Base-by-base conservation (phyloP, 2,888 invertebrate genomes). In the Dolomedes plantarius region DNA sequence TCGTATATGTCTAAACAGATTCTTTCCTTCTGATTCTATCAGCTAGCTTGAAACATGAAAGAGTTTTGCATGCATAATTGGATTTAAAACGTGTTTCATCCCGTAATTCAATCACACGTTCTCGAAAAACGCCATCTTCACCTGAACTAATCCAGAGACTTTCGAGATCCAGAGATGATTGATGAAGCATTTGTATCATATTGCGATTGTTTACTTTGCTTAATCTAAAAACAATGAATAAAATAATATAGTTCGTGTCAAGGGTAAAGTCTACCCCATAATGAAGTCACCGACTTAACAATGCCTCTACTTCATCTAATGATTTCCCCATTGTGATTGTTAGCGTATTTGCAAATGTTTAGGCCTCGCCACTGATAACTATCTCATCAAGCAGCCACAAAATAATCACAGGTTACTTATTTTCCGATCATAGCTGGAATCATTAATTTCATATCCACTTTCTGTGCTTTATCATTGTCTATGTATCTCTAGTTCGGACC, bases 121-220 rank as follows among this genome's bases (percentile, higher is more conserved):
- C 2, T 0, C 16, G 1, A 1, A 6, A 62, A 62, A 62, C 6
- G 62, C 13, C 28, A 62, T 5, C 16, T 50, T 50, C 16, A 7
- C 1, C n/a, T 0, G 0, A 6, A 50, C 6, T n/a, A n/a, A n/a
- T n/a, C n/a, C n/a, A n/a, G n/a, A 19, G 0, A 50, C 36, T 36
- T 9, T 9, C 5, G 36, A 7, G 36, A 36, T 65, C 6, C 16
- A 29, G 29, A 29, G 16, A 31, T n/a, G 65, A 28, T 65, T 65
- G 65, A 65, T 65, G 62, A 62, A 19, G 7, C 19, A 31, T 11
- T 31, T 29, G 16, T 31, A 65, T 23, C 27, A 28, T 11, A 23
- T 62, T 13, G 16, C n/a, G 29, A 65, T 65, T 28, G 65, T 29
- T 62, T 62, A 65, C 13, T 29, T 62, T 65, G 31, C 65, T 29